phyloP scores from a whole-genome alignment of 2,888 invertebrate species.

The Orthosia incerta region DNA sequence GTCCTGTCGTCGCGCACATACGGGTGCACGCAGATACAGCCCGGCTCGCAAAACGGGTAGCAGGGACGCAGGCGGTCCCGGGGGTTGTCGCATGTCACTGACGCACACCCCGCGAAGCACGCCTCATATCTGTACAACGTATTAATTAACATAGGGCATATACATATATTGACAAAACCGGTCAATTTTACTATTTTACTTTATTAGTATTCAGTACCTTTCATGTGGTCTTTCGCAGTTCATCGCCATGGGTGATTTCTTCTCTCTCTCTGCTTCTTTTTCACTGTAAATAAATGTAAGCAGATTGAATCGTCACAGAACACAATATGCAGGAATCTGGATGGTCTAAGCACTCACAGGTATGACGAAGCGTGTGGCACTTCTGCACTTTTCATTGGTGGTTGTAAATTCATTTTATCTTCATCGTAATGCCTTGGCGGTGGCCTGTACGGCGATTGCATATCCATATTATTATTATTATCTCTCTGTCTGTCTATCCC shows the following conservation, averaged over 20 bases:
- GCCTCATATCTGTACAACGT: conserved; percentile 79
- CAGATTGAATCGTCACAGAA: conserved; percentile 13
- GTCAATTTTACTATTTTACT: neutral
- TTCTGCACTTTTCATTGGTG: conserved; percentile 77
- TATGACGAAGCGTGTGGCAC: conserved; percentile 67
- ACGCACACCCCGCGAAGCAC: conserved; percentile 87
- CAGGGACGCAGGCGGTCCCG: conserved; percentile 86
- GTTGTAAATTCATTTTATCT: conserved; percentile 71
- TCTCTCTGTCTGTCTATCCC: conserved; percentile 75
- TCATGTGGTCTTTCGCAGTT: conserved; percentile 86
- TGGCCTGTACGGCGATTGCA: conserved; percentile 68
- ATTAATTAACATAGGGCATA: neutral
- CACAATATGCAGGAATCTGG: neutral
- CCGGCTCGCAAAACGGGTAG: conserved; percentile 88
- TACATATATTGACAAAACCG: neutral
- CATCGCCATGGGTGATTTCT: conserved; percentile 75
- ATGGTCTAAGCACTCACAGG: conserved; percentile 62
- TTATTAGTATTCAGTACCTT: conserved; percentile 71
- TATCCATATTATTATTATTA: conserved; percentile 61
- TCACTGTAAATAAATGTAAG: conserved; percentile 74
- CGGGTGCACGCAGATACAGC: conserved; percentile 85
- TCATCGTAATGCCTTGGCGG: conserved; percentile 75
- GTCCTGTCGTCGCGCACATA: conserved; percentile 87
- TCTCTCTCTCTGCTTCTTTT: conserved; percentile 76
- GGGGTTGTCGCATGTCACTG: conserved; percentile 87